Evolutionary conservation across 2,113 vertebrate species (phyloP).

Genomic region (Scytalopus superciliaris): DNA sequence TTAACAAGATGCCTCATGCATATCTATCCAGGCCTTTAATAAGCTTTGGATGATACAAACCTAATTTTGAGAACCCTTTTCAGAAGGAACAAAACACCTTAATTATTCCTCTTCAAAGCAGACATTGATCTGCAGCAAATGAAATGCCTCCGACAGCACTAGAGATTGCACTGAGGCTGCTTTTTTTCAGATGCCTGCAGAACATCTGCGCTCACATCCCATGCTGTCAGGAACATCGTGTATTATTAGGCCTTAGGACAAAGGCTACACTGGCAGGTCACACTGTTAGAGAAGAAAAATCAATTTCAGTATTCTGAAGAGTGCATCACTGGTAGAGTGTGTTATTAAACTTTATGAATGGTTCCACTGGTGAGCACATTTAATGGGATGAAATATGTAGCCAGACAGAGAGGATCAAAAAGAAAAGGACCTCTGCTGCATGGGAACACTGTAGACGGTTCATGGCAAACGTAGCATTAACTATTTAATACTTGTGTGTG

Average conservation of each 20-base stretch:
- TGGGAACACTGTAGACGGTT: neutral
- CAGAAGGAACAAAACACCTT: constrained; percentile 8
- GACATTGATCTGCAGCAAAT: constrained; percentile 14
- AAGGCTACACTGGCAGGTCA: constrained; percentile 8
- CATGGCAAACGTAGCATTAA: neutral
- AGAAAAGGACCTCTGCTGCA: neutral
- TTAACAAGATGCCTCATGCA: neutral
- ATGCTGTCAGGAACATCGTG: neutral
- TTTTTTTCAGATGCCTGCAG: neutral
- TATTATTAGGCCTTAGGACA: neutral
- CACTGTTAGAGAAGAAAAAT: constrained; percentile 33
- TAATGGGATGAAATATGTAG: neutral
- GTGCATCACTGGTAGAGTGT: neutral
- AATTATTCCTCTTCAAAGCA: neutral
- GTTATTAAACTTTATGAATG: neutral
- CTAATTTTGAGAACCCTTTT: neutral
- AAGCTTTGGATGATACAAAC: neutral
- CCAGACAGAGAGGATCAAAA: neutral
- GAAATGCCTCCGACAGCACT: neutral
- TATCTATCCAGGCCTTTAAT: neutral
- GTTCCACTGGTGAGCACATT: neutral
- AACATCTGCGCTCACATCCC: neutral
- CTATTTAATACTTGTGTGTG: neutral
- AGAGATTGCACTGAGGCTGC: neutral
- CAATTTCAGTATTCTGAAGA: constrained; percentile 4